Base-by-base conservation (phyloP, 2,797 vertebrate genomes). In the Pelobates cultripes region DNA sequence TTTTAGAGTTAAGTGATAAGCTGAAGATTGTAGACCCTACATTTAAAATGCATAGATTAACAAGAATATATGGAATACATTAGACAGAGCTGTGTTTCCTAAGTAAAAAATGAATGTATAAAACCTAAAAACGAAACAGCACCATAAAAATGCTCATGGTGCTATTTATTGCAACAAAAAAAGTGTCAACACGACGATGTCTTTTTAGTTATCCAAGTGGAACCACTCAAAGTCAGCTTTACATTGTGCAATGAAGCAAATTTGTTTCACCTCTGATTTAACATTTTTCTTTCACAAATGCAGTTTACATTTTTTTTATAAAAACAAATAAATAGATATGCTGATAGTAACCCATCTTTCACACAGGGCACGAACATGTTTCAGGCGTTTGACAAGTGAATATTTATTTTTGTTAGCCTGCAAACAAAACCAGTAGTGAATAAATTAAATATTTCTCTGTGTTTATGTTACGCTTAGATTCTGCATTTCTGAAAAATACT, bases 131-230 rank as follows among this genome's bases (percentile, higher is more conserved):
- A 3, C 2, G 17, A 68, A n/a, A 40, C 42, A 47, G 43, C 70
- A 68, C 53, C 17, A 51, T 43, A 10, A 81, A 74, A 82, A 78
- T 61, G 71, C 75, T 78, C 78, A 72, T 78, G 64, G 63, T 83
- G 14, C 64, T 83, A 60, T 68, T 83, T 79, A 40, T 51, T 75
- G 55, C 73, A 78, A 64, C 5, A 51, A 51, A 79, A 79, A 83
- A 83, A 63, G 53, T 75, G 81, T 83, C 81, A 83, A 79, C 76
- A 79, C 73, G 45, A 64, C 47, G 5, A 51, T 51, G 47, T 51
- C 43, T 75, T 64, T 79, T 79, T 79, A 83, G 73, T 83, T 74
- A 83, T 75, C 77, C 44, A 61, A 83, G 81, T 83, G 81, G 77
- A 83, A 83, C 75, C 66, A 78, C 47, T 69, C 53, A 83, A 45